phyloP scores from a whole-genome alignment of 2,113 vertebrate species.

The Corydoras sp. region DNA sequence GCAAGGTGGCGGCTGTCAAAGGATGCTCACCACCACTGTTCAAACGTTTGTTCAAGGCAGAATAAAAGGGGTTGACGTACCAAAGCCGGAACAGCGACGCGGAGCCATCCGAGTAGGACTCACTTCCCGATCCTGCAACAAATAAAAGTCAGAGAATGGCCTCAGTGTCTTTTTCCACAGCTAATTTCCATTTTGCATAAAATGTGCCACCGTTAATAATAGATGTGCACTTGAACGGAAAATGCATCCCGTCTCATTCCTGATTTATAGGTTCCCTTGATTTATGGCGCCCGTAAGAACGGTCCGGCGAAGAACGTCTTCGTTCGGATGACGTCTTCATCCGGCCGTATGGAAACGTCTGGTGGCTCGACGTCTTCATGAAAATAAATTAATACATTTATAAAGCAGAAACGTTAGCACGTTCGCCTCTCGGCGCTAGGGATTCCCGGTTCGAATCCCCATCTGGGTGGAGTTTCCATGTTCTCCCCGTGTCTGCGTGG shows the following conservation, averaged over 20 bases:
- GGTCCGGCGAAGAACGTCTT: conserved; percentile 15
- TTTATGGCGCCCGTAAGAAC: conserved; percentile 14
- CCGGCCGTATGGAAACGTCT: neutral
- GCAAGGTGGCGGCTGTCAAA: neutral
- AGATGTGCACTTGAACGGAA: conserved; percentile 40
- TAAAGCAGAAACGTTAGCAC: too few relatives aligned
- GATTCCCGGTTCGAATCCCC: too few relatives aligned
- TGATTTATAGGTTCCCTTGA: conserved; percentile 42
- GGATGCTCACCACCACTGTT: neutral
- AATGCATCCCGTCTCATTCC: conserved; percentile 40
- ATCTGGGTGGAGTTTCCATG: too few relatives aligned
- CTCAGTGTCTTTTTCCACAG: conserved; percentile 12
- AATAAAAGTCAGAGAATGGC: conserved; percentile 6
- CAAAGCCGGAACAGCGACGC: neutral
- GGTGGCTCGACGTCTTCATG: neutral
- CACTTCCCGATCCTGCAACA: conserved; percentile 17
- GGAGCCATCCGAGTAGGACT: too few relatives aligned
- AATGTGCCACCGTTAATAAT: conserved; percentile 47
- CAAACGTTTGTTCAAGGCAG: neutral
- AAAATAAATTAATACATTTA: too few relatives aligned
- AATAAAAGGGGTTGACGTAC: neutral
- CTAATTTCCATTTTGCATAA: conserved; percentile 44
- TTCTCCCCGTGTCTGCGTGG: too few relatives aligned
- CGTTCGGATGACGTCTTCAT: conserved; percentile 12
- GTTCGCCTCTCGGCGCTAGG: too few relatives aligned